These are phyloP conservation scores for Nemotelus nigrinus DNA, from an alignment of 2,888 invertebrate genomes.

Conservation along the genomic window DNA sequence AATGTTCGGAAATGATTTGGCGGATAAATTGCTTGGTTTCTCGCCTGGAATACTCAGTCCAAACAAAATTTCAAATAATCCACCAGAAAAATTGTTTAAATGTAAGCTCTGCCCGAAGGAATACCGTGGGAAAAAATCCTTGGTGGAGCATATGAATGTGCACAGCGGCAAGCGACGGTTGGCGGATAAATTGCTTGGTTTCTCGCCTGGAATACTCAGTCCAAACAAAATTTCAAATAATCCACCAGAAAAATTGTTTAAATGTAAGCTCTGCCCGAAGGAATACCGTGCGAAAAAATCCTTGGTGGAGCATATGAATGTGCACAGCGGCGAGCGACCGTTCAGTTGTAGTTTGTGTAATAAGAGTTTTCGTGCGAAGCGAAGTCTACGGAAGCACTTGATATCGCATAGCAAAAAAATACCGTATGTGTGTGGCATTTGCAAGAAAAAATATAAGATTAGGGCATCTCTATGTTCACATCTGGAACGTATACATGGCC, in stretches of 20 bases:
- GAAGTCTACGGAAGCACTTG: slow-evolving; percentile 6
- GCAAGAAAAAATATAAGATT: neutral
- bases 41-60: no score
- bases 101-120: slow-evolving; percentile 9
- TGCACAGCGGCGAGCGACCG: slow-evolving; percentile 3
- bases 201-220: no score
- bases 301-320: slow-evolving; percentile 5
- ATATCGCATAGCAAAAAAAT: slow-evolving; percentile 6
- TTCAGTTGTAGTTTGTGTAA: slow-evolving; percentile 3
- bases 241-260: neutral
- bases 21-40: no score
- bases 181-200: no score
- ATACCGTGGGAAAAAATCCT: slow-evolving; percentile 3
- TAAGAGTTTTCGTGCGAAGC: slow-evolving; percentile 6
- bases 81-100: neutral
- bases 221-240: no score
- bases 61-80: no score
- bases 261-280: slow-evolving; percentile 14
- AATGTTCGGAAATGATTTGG: neutral
- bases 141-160: slow-evolving; percentile 11
- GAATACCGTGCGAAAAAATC: slow-evolving; percentile 2
- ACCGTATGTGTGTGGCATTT: slow-evolving; percentile 3
- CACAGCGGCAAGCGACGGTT: neutral
- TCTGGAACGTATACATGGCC: neutral
- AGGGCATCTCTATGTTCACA: neutral